Percentiles rank a stretch among this genome's conserved stretches.
Conservation (phyloP, 2,888 invertebrate species). For the Hirtodrosophila trivittata region DNA sequence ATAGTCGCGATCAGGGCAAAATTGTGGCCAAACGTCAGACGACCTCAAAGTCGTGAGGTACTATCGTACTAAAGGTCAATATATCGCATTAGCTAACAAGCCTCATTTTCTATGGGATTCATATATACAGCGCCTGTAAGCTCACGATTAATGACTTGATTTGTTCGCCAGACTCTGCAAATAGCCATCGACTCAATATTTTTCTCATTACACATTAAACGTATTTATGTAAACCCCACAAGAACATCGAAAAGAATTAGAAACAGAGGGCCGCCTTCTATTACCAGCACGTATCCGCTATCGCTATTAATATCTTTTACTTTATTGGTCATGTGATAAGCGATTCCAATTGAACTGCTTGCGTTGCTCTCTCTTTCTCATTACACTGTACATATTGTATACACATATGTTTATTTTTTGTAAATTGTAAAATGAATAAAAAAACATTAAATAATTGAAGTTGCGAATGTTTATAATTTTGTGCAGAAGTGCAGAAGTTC, state of each 20-base stretch:
- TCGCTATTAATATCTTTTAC: conserved; percentile 30
- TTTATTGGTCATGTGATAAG: conserved; percentile 74
- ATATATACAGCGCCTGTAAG: conserved; percentile 11
- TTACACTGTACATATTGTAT: conserved; percentile 36
- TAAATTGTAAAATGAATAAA: conserved; percentile 46
- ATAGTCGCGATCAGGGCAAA: conserved; percentile 86
- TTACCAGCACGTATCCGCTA: no score
- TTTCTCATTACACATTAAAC: conserved; percentile 74
- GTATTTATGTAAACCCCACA: conserved; percentile 70
- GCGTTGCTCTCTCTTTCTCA: conserved; percentile 54
- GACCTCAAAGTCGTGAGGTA: conserved; percentile 63
- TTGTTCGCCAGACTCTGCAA: conserved; percentile 69
- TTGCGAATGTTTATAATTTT: no score
- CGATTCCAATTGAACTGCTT: conserved; percentile 56
- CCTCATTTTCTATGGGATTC: background rate
- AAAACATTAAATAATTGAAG: conserved; percentile 45
- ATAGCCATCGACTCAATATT: conserved; percentile 70
- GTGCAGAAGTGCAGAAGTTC: no score
- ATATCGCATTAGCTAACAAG: no score
- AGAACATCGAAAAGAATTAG: conserved; percentile 36
- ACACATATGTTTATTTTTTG: conserved; percentile 54
- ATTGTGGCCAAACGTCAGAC: conserved; percentile 80
- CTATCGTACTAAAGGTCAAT: background rate
- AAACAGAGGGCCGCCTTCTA: no score
- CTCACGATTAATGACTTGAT: conserved; percentile 28